These are phyloP conservation scores for Lagocephalus sceleratus DNA, from an alignment of 2,797 vertebrate species.

Conservation along the genomic window DNA sequence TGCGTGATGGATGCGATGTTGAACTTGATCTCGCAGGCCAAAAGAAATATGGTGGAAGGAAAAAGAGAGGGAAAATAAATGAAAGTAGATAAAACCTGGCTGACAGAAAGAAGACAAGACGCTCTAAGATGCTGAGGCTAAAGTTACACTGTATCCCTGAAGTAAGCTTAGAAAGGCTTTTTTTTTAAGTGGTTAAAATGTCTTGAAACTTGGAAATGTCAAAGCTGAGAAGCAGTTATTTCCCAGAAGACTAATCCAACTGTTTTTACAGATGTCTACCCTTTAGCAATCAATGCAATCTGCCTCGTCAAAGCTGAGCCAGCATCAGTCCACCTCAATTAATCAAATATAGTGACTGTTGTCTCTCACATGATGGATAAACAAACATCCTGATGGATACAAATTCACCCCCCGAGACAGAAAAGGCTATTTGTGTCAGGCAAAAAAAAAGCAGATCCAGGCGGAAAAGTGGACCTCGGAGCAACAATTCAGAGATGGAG, in stretches of 20 bases:
- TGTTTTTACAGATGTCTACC: slow-evolving; percentile 1
- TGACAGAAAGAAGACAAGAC: neutral
- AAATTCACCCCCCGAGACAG: slow-evolving; percentile 31
- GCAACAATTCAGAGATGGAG: slow-evolving; percentile 41
- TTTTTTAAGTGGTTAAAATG: slow-evolving; percentile 5
- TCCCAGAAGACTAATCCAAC: neutral
- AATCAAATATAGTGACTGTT: slow-evolving; percentile 45
- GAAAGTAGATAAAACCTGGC: slow-evolving; percentile 28
- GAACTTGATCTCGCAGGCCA: slow-evolving; percentile 34
- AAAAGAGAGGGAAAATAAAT: slow-evolving; percentile 28
- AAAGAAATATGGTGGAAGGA: slow-evolving; percentile 6
- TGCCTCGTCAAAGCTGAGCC: slow-evolving; percentile 35
- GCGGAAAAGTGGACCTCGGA: slow-evolving; percentile 31
- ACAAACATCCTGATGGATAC: slow-evolving; percentile 46
- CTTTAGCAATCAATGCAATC: slow-evolving; percentile 38
- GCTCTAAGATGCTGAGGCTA: neutral
- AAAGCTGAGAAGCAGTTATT: neutral
- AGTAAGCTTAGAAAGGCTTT: neutral
- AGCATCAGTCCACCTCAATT: slow-evolving; percentile 44
- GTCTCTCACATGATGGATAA: slow-evolving; percentile 28
- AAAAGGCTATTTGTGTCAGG: slow-evolving; percentile 23
- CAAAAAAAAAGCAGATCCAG: slow-evolving; percentile 28
- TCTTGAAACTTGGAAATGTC: neutral
- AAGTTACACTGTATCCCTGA: slow-evolving; percentile 2
- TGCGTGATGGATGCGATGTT: slow-evolving; percentile 48